These are phyloP conservation scores for Thalassaphorura encarpata DNA, from an alignment of 1,140 invertebrate genomes.

Conservation along the genomic window DNA sequence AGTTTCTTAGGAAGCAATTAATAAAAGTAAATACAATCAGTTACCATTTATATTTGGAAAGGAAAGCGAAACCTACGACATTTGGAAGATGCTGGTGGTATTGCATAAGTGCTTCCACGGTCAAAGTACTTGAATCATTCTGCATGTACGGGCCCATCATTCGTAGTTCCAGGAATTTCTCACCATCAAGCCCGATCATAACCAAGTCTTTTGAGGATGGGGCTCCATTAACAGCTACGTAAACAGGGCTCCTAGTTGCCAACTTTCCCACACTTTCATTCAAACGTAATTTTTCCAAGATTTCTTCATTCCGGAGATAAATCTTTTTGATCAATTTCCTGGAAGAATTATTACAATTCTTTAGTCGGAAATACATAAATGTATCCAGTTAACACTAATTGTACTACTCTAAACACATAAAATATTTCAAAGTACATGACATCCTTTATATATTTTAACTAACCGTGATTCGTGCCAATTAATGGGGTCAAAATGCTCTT, in stretches of 20 bases:
- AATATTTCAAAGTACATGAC: too few species aligned
- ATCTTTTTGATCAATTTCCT: not conserved
- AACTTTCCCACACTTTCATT: constrained; percentile 2
- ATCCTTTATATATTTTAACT: too few species aligned
- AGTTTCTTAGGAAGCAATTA: not conserved
- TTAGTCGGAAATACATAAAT: too few species aligned
- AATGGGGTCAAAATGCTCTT: constrained; percentile 5
- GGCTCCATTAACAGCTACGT: not conserved
- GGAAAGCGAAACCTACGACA: constrained; percentile 2
- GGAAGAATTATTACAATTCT: not conserved
- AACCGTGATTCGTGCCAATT: constrained; percentile 11
- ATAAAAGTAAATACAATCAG: not conserved
- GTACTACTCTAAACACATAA: too few species aligned
- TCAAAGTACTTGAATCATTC: constrained; percentile 11
- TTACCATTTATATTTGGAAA: too few species aligned
- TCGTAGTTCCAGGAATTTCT: constrained; percentile 11
- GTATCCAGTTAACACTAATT: too few species aligned
- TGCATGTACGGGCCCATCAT: constrained; percentile 22
- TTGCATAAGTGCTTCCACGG: constrained; percentile 13
- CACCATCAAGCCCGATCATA: constrained; percentile 17
- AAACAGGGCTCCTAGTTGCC: not conserved
- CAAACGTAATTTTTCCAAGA: constrained; percentile 8
- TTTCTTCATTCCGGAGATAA: constrained; percentile 5
- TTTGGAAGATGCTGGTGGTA: constrained; percentile 14
- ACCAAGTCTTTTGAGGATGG: not conserved